These are phyloP conservation scores for Acrocera orbiculus DNA, from an alignment of 2,888 invertebrate genomes.

Conservation along the genomic window DNA sequence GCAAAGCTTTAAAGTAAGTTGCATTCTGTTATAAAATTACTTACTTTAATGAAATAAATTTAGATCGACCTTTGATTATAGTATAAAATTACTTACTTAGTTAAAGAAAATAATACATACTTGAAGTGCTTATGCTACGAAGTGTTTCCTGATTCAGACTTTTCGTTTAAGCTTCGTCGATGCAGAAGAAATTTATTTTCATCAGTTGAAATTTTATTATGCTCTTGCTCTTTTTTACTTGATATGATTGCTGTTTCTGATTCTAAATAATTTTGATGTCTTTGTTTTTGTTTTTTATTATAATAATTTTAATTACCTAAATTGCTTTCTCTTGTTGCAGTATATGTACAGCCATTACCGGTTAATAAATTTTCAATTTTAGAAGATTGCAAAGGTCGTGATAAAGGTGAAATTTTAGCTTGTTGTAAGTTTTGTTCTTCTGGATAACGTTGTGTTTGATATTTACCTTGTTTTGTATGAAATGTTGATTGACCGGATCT, in stretches of 20 bases:
- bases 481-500: slow-evolving; percentile 29
- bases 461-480: slow-evolving; percentile 29
- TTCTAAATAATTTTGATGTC: slow-evolving; percentile 16
- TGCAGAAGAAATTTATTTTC: slow-evolving; percentile 28
- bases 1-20: no score
- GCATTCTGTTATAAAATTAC: no score
- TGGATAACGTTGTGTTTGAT: slow-evolving; percentile 30
- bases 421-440: slow-evolving; percentile 22
- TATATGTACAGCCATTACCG: slow-evolving; percentile 10
- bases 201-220: slow-evolving; percentile 26
- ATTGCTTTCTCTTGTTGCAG: slow-evolving; percentile 29
- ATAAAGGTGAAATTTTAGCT: slow-evolving; percentile 14
- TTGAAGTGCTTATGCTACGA: no score
- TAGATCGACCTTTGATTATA: no score
- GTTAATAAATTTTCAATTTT: slow-evolving; percentile 17
- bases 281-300: background rate
- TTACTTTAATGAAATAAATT: no score
- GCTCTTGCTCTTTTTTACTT: no score
- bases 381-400: slow-evolving; percentile 18
- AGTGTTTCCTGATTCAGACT: slow-evolving; percentile 17
- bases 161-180: slow-evolving; percentile 20
- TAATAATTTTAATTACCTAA: slow-evolving; percentile 21
- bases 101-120: no score
- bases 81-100: no score
- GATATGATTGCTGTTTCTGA: slow-evolving; percentile 31